Evolutionary conservation across 2,113 vertebrate genomes (phyloP), one percentile per base, ranked within the genome.

Genomic region (Noctilio leporinus): DNA sequence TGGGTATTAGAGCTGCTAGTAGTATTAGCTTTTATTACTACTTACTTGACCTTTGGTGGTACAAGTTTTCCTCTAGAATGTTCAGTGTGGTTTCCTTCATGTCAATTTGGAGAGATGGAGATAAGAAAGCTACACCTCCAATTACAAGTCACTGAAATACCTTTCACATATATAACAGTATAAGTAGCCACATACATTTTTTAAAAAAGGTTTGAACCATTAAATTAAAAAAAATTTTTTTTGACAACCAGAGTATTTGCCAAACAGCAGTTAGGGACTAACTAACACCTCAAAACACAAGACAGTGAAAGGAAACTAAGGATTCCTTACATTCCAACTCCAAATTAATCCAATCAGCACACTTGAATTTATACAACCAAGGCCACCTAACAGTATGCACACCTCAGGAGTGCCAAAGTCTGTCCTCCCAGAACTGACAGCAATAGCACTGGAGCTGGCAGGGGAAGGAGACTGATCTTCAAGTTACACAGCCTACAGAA

Each of bases 381-480:
- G 38, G 55, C 15, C 19, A 82, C 20, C 9, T 11, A 30, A 55
- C 67, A 76, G 26, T 75, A 85, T 1, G 1, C 14, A n/a, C 30
- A 75, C 33, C 7, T 10, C 49, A 33, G 55, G 28, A 30, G 4
- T 0, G 16, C 22, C 17, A 40, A 38, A 22, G 65, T 7, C 24
- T 10, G 33, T 2, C 62, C 67, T 81, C 40, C 30, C 22, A 78
- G 64, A 64, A 26, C 4, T 4, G 38, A 78, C 12, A 91, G 62
- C 4, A 81, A 64, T 0, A 2, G 30, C 1, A 17, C 2, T 0
- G 15, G 3, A 24, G 7, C 7, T n/a, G 30, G 70, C n/a, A n/a
- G n/a, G n/a, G n/a, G n/a, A n/a, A n/a, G n/a, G n/a, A n/a, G n/a
- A n/a, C n/a, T n/a, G n/a, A n/a, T n/a, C n/a, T n/a, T 35, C 22